Percentiles rank a stretch among this genome's conserved stretches.
Conservation (phyloP, 2,797 vertebrate species). For the Diceros bicornis region DNA sequence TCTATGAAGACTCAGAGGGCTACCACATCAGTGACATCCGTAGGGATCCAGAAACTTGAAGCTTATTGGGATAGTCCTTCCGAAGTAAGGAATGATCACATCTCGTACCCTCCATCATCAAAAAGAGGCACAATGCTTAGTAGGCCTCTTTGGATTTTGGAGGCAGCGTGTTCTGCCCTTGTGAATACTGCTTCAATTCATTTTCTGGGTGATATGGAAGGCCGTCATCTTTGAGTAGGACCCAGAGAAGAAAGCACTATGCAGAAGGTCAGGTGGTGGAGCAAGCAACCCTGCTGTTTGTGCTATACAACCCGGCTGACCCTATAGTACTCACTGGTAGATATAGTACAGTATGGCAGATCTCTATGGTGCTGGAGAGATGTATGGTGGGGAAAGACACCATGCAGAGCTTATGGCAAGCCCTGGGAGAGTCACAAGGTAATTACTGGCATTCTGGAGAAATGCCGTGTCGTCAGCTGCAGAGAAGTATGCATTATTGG, state of each 20-base stretch:
- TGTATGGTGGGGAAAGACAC: not conserved
- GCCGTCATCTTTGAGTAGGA: not conserved
- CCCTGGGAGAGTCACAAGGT: not conserved
- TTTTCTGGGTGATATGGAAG: not conserved
- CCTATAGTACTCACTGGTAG: not conserved
- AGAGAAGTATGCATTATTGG: not conserved
- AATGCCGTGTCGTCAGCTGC: not conserved
- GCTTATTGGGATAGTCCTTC: not conserved
- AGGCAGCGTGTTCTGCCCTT: not conserved
- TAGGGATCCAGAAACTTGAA: not conserved
- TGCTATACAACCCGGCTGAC: not conserved
- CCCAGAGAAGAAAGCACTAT: not conserved
- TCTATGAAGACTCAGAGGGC: not conserved
- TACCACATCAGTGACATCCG: not conserved
- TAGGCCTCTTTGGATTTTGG: not conserved
- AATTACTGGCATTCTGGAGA: not conserved
- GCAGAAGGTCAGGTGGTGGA: not conserved
- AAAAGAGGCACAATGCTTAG: not conserved
- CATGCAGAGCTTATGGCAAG: not conserved
- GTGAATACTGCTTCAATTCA: not conserved
- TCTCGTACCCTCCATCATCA: accelerated
- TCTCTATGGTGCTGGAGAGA: too few species aligned
- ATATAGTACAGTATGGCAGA: accelerated
- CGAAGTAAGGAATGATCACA: not conserved
- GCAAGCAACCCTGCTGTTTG: not conserved